Base-by-base conservation (phyloP, 2,797 vertebrate genomes). In the Leptoclinus maculatus region DNA sequence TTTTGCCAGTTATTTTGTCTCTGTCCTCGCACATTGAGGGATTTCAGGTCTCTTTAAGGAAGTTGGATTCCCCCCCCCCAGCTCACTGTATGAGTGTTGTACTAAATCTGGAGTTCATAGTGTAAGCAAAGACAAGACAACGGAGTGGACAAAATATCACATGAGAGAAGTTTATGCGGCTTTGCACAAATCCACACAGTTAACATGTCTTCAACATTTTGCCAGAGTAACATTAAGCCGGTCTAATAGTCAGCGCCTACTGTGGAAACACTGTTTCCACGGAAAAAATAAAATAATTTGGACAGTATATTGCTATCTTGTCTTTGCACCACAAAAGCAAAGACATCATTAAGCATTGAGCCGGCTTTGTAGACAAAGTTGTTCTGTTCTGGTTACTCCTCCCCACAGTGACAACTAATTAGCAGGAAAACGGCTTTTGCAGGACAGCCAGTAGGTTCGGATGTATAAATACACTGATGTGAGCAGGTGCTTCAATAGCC, bases 371-470 rank as follows among this genome's bases (percentile, higher is more conserved):
- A 45, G 43, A 32, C 38, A 2, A 32, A 68, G 62, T 71, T 69
- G 59, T 76, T 74, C 45, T 70, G 14, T 81, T 78, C 9, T 80
- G 64, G 53, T 73, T 73, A 32, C 66, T n/a, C 58, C 47, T 75
- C 25, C 45, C 53, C 45, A 9, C 71, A 73, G 62, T 81, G 74
- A 79, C 72, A 53, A 39, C 71, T 87, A 82, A 89, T 89, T 88
- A 87, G 57, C 62, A 34, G 64, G 57, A 63, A 73, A 80, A 58
- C 4, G 1, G 7, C 70, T 63, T 86, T 72, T 58, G 51, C 36
- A 0, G 71, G 59, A 41, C 64, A 58, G 80, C 62, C 54, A n/a
- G 14, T 53, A 60, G 58, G 38, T 74, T 59, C 32, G 23, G 36
- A 51, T 80, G 56, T 36, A 58, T 34, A 71, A 81, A 57, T 53